phyloP scores from a whole-genome alignment of 2,888 invertebrate genomes.

The Erebia epiphron region DNA sequence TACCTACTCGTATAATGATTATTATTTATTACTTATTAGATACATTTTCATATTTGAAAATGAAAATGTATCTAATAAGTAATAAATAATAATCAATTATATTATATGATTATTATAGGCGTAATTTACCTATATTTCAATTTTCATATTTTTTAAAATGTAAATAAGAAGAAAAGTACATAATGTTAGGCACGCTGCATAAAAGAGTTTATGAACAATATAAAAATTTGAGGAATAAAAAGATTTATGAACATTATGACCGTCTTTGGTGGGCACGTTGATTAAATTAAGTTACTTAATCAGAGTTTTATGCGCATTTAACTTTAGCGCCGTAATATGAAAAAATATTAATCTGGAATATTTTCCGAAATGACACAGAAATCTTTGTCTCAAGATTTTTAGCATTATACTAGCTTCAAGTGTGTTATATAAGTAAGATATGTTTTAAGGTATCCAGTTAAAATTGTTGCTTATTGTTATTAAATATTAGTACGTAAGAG shows the following conservation, averaged over 20 bases:
- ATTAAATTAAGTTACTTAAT: conserved; percentile 15
- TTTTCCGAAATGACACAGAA: not conserved
- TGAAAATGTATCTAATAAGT: not conserved
- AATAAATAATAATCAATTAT: no score
- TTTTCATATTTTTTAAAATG: conserved; percentile 6
- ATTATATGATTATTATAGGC: not conserved
- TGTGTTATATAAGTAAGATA: conserved; percentile 16
- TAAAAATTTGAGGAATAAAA: not conserved
- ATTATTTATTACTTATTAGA: no score
- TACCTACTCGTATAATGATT: no score
- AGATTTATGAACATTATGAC: conserved; percentile 7
- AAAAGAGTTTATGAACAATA: conserved; percentile 17
- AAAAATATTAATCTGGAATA: conserved; percentile 12
- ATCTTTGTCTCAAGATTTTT: conserved; percentile 4
- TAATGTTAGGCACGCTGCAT: conserved; percentile 8
- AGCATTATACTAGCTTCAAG: conserved; percentile 15
- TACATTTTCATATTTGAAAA: not conserved
- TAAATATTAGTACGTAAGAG: conserved; percentile 57
- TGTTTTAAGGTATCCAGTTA: conserved; percentile 52
- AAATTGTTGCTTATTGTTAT: conserved; percentile 79
- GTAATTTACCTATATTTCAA: not conserved
- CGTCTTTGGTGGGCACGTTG: conserved; percentile 15
- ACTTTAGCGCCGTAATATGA: conserved; percentile 9
- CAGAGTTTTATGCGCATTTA: conserved; percentile 13
- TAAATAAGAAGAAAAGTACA: not conserved